Conservation (phyloP, 2,113 vertebrate genomes). For the Perca fluviatilis region DNA sequence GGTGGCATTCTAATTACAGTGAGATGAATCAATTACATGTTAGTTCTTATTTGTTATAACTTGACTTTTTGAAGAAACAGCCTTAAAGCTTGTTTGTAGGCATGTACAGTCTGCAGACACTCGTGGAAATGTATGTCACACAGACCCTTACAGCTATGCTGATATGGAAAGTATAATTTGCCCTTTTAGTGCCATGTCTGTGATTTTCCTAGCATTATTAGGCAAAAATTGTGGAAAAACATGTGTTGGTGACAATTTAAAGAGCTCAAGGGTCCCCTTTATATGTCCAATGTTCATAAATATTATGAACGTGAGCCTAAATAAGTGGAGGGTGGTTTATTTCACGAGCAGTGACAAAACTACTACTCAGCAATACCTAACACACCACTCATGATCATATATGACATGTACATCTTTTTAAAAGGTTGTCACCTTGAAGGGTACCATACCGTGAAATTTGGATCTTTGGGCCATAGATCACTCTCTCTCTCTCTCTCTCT, state of each 20-base stretch:
- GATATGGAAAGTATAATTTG: constrained; percentile 1
- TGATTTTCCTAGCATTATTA: background rate
- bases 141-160: too few relatives aligned
- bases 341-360: background rate
- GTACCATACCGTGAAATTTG: constrained; percentile 32
- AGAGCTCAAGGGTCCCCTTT: background rate
- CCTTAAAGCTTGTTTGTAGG: background rate
- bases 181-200: background rate
- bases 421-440: constrained; percentile 44
- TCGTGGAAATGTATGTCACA: background rate
- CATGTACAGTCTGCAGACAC: background rate
- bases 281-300: background rate
- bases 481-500: constrained; percentile 6
- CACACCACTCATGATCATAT: constrained; percentile 12
- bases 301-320: background rate
- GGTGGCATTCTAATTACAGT: background rate
- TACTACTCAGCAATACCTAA: background rate
- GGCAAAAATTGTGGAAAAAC: background rate
- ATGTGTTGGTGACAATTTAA: background rate
- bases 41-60: background rate
- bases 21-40: background rate
- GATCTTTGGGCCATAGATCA: background rate
- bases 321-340: background rate
- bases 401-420: constrained; percentile 22
- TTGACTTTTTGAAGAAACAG: background rate